Percentiles rank a stretch among this genome's conserved stretches.
These are phyloP conservation scores for Sebastes cheni DNA, from an alignment of 2,797 vertebrate genomes.

Conservation along the genomic window DNA sequence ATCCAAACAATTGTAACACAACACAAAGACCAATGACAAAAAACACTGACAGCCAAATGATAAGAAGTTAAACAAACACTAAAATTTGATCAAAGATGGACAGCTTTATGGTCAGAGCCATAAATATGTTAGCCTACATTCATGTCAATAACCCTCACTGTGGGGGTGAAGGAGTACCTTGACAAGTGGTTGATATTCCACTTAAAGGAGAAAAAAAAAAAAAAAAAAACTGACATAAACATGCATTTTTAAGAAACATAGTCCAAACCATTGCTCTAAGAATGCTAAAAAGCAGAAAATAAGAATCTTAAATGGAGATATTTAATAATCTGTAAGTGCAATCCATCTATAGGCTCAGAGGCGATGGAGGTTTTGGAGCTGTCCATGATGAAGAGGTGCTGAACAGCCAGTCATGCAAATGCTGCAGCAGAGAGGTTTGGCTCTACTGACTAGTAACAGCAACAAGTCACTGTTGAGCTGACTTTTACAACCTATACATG, in stretches of 20 bases:
- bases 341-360: conserved; percentile 73
- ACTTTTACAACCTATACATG: conserved; percentile 70
- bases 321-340: conserved; percentile 83
- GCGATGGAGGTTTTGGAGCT: conserved; percentile 79
- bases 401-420: conserved; percentile 79
- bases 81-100: conserved; percentile 79
- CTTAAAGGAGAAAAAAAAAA: conserved; percentile 53
- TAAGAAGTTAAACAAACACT: conserved; percentile 78
- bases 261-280: conserved; percentile 80
- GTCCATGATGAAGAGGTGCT: conserved; percentile 81
- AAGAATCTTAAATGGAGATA: conserved; percentile 80
- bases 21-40: conserved; percentile 84
- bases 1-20: conserved; percentile 83
- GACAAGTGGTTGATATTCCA: conserved; percentile 76
- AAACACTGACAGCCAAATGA: conserved; percentile 84
- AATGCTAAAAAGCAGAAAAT: conserved; percentile 83
- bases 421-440: conserved; percentile 60
- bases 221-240: conserved; percentile 81
- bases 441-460: conserved; percentile 61
- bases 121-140: conserved; percentile 80
- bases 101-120: conserved; percentile 79
- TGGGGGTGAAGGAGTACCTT: conserved; percentile 61
- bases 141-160: conserved; percentile 76
- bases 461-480: conserved; percentile 64
- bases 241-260: conserved; percentile 84